phyloP scores from a whole-genome alignment of 2,113 vertebrate species.

The Cyrtonyx montezumae region DNA sequence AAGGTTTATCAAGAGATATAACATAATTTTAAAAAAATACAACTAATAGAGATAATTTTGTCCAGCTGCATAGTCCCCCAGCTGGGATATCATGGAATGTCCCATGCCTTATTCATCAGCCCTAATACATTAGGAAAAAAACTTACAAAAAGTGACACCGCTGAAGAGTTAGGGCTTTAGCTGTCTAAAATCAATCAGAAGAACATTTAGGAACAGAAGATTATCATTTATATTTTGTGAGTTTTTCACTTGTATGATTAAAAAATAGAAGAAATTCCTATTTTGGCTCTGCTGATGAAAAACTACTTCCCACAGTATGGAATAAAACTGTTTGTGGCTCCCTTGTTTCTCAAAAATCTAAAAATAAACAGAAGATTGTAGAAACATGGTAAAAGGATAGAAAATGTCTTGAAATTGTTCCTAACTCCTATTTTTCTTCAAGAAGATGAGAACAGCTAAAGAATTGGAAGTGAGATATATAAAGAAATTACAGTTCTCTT shows the following conservation, averaged over 20 bases:
- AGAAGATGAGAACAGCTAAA: neutral
- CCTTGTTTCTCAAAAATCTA: neutral
- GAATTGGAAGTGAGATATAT: neutral
- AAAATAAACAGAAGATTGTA: neutral
- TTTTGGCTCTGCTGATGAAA: neutral
- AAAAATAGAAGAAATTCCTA: neutral
- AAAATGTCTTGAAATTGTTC: neutral
- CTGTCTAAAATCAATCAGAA: neutral
- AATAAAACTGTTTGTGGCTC: neutral
- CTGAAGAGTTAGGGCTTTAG: neutral
- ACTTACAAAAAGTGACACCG: neutral
- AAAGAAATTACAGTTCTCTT: conserved; percentile 35
- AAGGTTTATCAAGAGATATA: conserved; percentile 48
- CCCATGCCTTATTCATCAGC: conserved; percentile 45
- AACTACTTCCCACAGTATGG: neutral
- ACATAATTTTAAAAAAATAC: neutral
- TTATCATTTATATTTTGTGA: neutral
- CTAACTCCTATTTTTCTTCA: neutral
- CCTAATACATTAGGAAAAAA: neutral
- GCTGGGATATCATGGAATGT: neutral
- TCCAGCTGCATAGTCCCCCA: conserved; percentile 28
- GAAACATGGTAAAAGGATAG: neutral
- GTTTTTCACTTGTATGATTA: neutral
- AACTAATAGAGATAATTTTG: conserved; percentile 33
- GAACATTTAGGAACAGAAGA: neutral